Evolutionary conservation across 2,888 invertebrate genomes (phyloP).

Genomic region (Oegoconia quadripuncta): DNA sequence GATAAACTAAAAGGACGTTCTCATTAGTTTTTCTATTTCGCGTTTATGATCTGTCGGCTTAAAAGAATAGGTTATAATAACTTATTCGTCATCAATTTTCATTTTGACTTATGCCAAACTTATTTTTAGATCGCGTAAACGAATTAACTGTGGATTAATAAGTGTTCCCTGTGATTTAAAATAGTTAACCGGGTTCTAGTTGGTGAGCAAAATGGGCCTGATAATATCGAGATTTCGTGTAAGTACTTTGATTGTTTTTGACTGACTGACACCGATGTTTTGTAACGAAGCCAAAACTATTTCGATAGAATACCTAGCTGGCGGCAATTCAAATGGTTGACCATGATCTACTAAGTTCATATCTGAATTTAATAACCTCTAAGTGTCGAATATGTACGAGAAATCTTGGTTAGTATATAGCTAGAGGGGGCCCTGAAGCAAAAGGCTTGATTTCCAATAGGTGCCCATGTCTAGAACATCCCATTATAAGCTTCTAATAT

Average conservation of each 20-base stretch:
- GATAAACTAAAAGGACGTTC: constrained; percentile 1
- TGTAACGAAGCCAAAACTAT: constrained; percentile 56
- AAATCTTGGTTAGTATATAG: too few species aligned
- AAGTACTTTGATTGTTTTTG: constrained; percentile 48
- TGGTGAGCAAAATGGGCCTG: constrained; percentile 75
- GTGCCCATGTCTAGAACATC: too few species aligned
- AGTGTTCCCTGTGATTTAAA: constrained; percentile 23
- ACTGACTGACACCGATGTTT: background rate
- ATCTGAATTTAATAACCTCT: background rate
- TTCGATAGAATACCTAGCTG: constrained; percentile 56
- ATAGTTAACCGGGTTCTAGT: constrained; percentile 17
- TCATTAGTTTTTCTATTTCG: background rate
- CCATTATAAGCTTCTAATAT: too few species aligned
- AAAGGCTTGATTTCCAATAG: too few species aligned
- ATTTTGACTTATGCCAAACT: constrained; percentile 52
- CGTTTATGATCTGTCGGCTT: constrained; percentile 34
- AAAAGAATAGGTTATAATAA: constrained; percentile 62
- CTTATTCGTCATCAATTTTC: constrained; percentile 54
- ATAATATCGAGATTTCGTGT: constrained; percentile 84
- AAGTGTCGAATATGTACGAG: too few species aligned
- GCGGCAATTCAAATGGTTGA: constrained; percentile 62
- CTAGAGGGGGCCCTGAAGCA: too few species aligned
- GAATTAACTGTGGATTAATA: constrained; percentile 38
- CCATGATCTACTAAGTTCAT: constrained; percentile 44
- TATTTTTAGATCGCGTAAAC: constrained; percentile 58